Evolutionary conservation across 2,888 invertebrate species (phyloP).

Genomic region (Tipula confusa): DNA sequence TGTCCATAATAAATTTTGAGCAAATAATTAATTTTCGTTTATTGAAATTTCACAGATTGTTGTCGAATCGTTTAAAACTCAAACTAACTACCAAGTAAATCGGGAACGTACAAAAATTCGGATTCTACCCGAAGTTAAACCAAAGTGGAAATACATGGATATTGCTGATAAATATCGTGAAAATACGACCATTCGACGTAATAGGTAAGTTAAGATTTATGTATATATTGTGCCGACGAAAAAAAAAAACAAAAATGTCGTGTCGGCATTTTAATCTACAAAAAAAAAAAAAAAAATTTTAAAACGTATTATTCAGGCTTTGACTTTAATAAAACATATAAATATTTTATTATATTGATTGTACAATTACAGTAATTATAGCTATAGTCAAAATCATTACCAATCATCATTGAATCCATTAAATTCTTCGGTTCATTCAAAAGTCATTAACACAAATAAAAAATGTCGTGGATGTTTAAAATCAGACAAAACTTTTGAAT

Average conservation of each 20-base stretch:
- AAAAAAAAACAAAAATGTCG: neutral
- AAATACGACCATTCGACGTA: neutral
- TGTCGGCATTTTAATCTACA: neutral
- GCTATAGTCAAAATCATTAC: slow-evolving; percentile 25
- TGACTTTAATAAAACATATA: neutral
- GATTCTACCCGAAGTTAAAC: neutral
- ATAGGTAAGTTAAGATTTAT: neutral
- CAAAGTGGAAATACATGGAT: slow-evolving; percentile 3
- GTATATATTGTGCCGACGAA: no score
- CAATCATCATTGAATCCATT: neutral
- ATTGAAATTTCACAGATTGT: neutral
- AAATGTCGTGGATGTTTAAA: slow-evolving; percentile 20
- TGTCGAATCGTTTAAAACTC: neutral
- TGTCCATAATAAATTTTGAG: no score
- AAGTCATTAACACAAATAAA: neutral
- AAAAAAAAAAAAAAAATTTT: neutral
- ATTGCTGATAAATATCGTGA: slow-evolving; percentile 5
- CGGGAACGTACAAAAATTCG: neutral
- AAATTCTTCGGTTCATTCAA: neutral
- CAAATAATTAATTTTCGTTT: neutral
- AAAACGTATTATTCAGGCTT: slow-evolving; percentile 3
- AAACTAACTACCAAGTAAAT: neutral
- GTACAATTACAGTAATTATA: slow-evolving; percentile 25
- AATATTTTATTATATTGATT: slow-evolving; percentile 25
- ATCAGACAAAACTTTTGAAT: slow-evolving; percentile 12